A percentile compares a stretch with the other conserved stretches of the same genome.
These are phyloP conservation scores for Rhinoderma darwinii DNA, from an alignment of 2,113 vertebrate species.

Conservation along the genomic window DNA sequence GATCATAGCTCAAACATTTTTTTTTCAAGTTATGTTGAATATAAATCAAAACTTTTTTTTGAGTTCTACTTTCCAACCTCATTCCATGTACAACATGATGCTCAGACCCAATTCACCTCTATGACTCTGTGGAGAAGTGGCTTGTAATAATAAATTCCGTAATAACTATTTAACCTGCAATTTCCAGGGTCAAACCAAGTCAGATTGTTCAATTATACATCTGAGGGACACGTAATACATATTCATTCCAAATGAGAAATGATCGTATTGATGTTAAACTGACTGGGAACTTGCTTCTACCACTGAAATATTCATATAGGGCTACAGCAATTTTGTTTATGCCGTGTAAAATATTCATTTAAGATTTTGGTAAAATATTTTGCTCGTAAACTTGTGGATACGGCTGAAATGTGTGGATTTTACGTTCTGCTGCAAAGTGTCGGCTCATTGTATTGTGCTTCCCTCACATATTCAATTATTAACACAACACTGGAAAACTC, in stretches of 20 bases:
- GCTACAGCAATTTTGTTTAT: constrained; percentile 45
- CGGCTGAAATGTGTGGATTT: constrained; percentile 1
- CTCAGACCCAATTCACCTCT: constrained; percentile 23
- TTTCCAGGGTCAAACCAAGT: constrained; percentile 39
- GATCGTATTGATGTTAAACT: constrained; percentile 44
- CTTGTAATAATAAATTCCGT: constrained; percentile 48
- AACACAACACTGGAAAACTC: not conserved
- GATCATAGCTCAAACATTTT: not conserved
- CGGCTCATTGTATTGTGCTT: not conserved
- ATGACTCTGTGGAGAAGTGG: constrained; percentile 34
- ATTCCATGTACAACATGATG: not conserved
- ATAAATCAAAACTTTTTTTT: not conserved
- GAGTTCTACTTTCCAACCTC: not conserved
- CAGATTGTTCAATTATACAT: constrained; percentile 58
- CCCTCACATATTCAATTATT: constrained; percentile 12
- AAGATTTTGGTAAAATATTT: constrained; percentile 24
- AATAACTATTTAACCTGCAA: constrained; percentile 52
- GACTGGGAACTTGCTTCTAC: not conserved
- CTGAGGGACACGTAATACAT: constrained; percentile 45
- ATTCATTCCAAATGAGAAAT: constrained; percentile 48
- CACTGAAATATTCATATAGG: constrained; percentile 39
- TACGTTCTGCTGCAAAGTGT: constrained; percentile 4
- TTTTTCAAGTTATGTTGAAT: not conserved
- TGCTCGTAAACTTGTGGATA: not conserved
- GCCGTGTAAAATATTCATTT: constrained; percentile 46